Evolutionary conservation across 2,113 vertebrate genomes (phyloP).

Genomic region (Tachysurus fulvidraco): DNA sequence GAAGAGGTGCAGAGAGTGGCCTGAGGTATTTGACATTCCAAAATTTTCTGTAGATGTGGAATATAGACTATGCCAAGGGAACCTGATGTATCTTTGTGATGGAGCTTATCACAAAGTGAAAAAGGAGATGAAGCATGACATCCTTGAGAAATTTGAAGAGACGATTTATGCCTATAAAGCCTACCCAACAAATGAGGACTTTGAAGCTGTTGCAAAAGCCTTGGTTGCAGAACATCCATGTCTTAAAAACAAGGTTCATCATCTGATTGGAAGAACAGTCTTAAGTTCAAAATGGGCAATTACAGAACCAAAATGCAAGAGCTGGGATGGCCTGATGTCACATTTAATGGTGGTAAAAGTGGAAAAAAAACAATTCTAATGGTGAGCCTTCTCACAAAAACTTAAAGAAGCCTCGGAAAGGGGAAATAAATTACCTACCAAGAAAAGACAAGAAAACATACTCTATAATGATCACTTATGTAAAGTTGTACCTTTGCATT

Average conservation of each 20-base stretch:
- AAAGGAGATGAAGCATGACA: background rate
- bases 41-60: too few species aligned
- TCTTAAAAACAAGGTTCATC: slow-evolving; percentile 37
- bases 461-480: too few species aligned
- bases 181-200: too few species aligned
- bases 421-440: slow-evolving; percentile 49
- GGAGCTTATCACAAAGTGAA: background rate
- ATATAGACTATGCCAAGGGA: too few species aligned
- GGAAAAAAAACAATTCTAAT: background rate
- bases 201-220: too few species aligned
- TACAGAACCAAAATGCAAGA: background rate
- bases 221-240: slow-evolving; percentile 44
- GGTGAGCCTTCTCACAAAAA: slow-evolving; percentile 40
- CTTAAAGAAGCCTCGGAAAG: slow-evolving; percentile 51
- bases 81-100: background rate
- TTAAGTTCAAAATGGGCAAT: slow-evolving; percentile 33
- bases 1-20: background rate
- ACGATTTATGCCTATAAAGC: too few species aligned
- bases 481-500: too few species aligned
- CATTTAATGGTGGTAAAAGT: background rate
- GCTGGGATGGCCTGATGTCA: background rate
- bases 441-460: too few species aligned
- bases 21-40: too few species aligned
- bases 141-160: too few species aligned
- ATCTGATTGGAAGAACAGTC: slow-evolving; percentile 39